phyloP scores from a whole-genome alignment of 1,140 invertebrate species.

The Vanessa tameamea region DNA sequence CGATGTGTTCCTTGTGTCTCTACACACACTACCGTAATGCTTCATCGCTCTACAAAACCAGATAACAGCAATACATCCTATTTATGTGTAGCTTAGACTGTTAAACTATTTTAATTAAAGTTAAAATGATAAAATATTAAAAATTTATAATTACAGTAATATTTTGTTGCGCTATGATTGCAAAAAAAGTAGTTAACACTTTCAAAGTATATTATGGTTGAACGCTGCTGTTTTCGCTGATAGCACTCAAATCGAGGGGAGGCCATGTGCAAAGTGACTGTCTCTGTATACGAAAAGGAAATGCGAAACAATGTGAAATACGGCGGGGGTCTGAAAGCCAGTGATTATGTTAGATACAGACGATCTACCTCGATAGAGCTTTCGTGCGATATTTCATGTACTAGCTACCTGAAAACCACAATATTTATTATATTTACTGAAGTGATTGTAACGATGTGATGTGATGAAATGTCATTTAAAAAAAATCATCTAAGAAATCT shows the following conservation, averaged over 20 bases:
- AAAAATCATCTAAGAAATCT: no score
- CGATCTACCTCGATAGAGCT: not conserved
- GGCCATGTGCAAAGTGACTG: constrained; percentile 6
- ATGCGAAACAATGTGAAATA: constrained; percentile 45
- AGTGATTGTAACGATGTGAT: no score
- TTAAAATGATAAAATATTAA: no score
- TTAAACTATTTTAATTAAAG: no score
- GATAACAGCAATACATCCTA: no score
- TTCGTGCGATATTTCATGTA: not conserved
- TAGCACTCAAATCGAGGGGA: constrained; percentile 3
- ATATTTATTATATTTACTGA: not conserved
- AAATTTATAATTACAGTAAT: no score
- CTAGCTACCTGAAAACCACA: not conserved
- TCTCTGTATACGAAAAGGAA: constrained; percentile 34
- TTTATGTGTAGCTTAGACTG: no score
- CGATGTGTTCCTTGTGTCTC: no score
- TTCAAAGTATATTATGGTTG: not conserved
- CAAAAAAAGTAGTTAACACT: not conserved
- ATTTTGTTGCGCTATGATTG: not conserved
- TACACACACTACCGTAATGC: no score
- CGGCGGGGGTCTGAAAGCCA: constrained; percentile 24
- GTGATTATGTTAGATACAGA: constrained; percentile 2
- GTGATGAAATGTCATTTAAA: no score
- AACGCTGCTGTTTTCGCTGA: not conserved
- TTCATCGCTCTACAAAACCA: no score